Evolutionary conservation across 1,140 invertebrate species (phyloP), one percentile per base, ranked within the genome.

Genomic region (honey bee (Apis mellifera)): DNA sequence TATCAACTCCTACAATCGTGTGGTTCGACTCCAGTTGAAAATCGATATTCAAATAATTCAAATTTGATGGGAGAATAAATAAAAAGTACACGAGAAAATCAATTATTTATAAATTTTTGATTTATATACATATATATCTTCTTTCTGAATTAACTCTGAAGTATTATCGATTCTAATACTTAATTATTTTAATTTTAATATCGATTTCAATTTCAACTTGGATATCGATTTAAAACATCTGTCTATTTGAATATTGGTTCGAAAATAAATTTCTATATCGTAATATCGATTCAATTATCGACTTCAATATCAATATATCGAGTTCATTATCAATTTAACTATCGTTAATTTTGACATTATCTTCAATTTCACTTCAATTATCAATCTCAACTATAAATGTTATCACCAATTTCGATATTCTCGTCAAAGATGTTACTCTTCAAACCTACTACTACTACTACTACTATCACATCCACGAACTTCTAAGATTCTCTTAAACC

Each of bases 1-100:
- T 76, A 66, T 57, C 72, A 52, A 42, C 79, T 75, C 72, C 54
- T 72, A 21, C 42, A 19, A 54, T 1, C 42, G 78, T 68, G 32
- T 72, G 71, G 7, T 50, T 52, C 23, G 9, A 9, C 19, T 4
- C 17, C 54, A 48, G 9, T 1, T 9, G 54, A 54, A 19, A 75
- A 81, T 81, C 54, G 62, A 19, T 59, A 19, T 19, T 8, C 12
- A 57, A 57, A 9, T 72, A 78, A 79, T 82, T 69, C 74, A 78
- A 60, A 72, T 69, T 42, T 19, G 13, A 17, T 23, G 17, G 9
- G 19, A 11, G 2, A 32, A 32, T 17, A 32, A 17, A 8, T 9
- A 7, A 9, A n/a, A n/a, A 19, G 17, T 0, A n/a, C 8, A 23
- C 15, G 17, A 19, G 1, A 15, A 64, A 7, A 9, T 2, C 5